Evolutionary conservation across 2,888 invertebrate species (phyloP), one percentile per base, ranked within the genome.

Genomic region (Fragum whitleyi): DNA sequence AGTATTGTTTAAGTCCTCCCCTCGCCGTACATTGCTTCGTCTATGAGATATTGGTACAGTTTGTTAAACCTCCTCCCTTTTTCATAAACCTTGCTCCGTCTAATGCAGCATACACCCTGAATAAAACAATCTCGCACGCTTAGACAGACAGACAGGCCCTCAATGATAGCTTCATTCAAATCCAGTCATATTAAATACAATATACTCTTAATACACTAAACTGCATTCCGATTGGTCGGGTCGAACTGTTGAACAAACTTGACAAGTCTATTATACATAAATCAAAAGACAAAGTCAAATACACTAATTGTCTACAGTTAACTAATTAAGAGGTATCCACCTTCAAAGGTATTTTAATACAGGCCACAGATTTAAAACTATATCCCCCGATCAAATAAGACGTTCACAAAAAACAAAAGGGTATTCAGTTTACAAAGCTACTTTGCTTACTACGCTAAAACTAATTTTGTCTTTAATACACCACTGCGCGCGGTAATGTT

Each of bases 291-390:
- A 19, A 47, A 28, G 57, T 28, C 57, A 28, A 5, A 23, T 57
- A 57, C 57, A 57, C 57, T 57, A 57, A 57, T 57, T 57, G 28
- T 28, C 26, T 28, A 28, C 23, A 28, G 26, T 57, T 26, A 28
- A 23, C 57, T 57, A 23, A 57, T 28, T 57, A 26, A 6, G 28
- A 23, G 57, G 28, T 23, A 57, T 57, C 57, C 57, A 23, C 57
- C 57, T 57, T 26, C 57, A 28, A 61, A 61, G 23, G 32, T 23
- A 47, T 47, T 47, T 47, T 26, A 61, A 61, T 61, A 61, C 61
- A 29, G 57, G n/a, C 57, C 57, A 26, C 11, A 57, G 57, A 57
- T 57, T 57, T 57, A 57, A 57, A 57, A 28, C 57, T n/a, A 57
- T 57, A 57, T 57, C 57, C 26, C 23, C 47, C 47, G 47, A 47